Evolutionary conservation across 2,888 invertebrate species (phyloP).

Genomic region (Pterobdella sp.): DNA sequence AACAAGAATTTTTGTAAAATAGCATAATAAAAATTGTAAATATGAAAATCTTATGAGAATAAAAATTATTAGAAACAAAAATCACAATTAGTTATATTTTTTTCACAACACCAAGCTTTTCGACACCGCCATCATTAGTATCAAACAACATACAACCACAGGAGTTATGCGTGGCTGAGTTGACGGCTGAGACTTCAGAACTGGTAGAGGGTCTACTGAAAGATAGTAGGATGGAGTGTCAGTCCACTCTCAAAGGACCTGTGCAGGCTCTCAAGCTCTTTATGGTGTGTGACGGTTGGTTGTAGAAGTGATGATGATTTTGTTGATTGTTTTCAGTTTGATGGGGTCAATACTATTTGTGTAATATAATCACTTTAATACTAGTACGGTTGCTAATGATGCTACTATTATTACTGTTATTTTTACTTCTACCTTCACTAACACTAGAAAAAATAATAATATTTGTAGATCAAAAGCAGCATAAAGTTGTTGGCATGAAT

Average conservation of each 20-base stretch:
- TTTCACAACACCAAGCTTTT: background rate
- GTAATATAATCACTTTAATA: background rate
- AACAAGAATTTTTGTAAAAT: too few species aligned
- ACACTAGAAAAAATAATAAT: too few species aligned
- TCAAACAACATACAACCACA: background rate
- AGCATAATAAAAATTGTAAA: too few species aligned
- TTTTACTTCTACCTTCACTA: too few species aligned
- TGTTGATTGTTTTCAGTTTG: background rate
- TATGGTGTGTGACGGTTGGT: background rate
- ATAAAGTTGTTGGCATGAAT: too few species aligned
- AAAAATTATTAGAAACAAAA: too few species aligned
- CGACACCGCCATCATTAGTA: background rate
- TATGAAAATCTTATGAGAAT: too few species aligned
- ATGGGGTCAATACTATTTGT: background rate
- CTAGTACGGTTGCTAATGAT: too few species aligned
- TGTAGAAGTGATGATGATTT: background rate
- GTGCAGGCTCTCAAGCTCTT: background rate
- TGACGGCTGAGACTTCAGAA: background rate
- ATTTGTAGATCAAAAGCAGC: too few species aligned
- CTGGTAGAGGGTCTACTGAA: background rate
- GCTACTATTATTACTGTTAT: too few species aligned
- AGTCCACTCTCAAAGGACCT: background rate
- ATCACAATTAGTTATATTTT: too few species aligned
- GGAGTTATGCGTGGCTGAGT: background rate
- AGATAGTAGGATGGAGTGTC: background rate